Evolutionary conservation across 2,113 vertebrate species (phyloP).

Genomic region (Ivindomyrus marchei): DNA sequence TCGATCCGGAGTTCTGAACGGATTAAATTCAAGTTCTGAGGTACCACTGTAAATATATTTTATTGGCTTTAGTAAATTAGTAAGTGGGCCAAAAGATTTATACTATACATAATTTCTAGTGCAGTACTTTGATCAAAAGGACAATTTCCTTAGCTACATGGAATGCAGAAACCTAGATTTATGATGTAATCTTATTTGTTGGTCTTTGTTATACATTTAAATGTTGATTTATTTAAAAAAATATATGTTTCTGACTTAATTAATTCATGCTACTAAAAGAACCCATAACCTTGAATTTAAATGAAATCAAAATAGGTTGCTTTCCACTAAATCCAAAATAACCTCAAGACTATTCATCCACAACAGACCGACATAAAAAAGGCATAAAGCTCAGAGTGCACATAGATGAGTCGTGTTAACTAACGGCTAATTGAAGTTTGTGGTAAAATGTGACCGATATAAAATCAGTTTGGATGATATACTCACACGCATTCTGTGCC

Average conservation of each 20-base stretch:
- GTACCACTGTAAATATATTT: neutral
- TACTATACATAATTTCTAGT: neutral
- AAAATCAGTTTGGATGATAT: slow-evolving; percentile 8
- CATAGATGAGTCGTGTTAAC: no score
- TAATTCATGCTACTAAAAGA: neutral
- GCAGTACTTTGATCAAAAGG: neutral
- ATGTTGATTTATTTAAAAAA: neutral
- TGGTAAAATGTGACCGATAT: slow-evolving; percentile 20
- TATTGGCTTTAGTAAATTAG: neutral
- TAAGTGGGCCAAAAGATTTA: neutral
- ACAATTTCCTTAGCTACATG: neutral
- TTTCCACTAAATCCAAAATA: neutral
- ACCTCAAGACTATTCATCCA: neutral
- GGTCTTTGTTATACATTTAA: neutral
- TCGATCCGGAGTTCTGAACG: no score
- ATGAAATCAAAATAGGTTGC: neutral
- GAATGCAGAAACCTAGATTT: neutral
- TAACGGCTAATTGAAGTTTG: neutral
- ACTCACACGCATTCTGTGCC: neutral
- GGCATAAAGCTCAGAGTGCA: neutral
- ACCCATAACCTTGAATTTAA: neutral
- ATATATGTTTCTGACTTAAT: neutral
- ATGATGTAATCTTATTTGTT: neutral
- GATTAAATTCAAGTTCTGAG: no score
- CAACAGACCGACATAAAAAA: neutral